Conservation (phyloP, 2,113 vertebrate genomes). For the Tamias sibiricus region DNA sequence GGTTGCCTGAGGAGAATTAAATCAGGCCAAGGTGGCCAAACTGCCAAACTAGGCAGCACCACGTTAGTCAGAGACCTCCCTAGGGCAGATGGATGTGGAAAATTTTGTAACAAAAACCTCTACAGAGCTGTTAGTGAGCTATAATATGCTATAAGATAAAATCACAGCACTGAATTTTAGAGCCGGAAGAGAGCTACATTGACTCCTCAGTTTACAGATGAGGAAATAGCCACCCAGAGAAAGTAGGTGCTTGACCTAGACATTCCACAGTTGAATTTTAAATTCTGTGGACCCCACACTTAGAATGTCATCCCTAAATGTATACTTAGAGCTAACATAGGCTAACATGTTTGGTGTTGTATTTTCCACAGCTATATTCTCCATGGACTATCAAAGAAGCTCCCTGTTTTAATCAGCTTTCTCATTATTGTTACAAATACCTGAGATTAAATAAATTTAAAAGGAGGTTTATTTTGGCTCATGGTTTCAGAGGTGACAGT, state of each 20-base stretch:
- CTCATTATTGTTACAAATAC: not conserved
- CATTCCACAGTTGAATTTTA: not conserved
- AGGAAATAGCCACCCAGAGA: not conserved
- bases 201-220: not conserved
- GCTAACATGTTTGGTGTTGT: not conserved
- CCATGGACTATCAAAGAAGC: not conserved
- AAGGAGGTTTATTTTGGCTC: not conserved
- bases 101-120: not conserved
- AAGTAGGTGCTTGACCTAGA: not conserved
- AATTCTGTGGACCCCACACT: not conserved
- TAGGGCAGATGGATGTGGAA: not conserved
- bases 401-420: not conserved
- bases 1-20: constrained; percentile 50
- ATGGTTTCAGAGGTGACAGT: not conserved
- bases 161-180: not conserved
- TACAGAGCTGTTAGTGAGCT: not conserved
- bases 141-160: not conserved
- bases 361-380: not conserved
- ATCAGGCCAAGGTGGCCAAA: constrained; percentile 17
- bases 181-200: not conserved
- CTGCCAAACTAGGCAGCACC: not conserved
- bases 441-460: not conserved
- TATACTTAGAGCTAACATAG: not conserved
- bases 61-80: constrained; percentile 36
- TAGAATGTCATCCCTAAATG: not conserved